Conservation (phyloP, 2,113 vertebrate genomes). For the Platichthys stellatus region DNA sequence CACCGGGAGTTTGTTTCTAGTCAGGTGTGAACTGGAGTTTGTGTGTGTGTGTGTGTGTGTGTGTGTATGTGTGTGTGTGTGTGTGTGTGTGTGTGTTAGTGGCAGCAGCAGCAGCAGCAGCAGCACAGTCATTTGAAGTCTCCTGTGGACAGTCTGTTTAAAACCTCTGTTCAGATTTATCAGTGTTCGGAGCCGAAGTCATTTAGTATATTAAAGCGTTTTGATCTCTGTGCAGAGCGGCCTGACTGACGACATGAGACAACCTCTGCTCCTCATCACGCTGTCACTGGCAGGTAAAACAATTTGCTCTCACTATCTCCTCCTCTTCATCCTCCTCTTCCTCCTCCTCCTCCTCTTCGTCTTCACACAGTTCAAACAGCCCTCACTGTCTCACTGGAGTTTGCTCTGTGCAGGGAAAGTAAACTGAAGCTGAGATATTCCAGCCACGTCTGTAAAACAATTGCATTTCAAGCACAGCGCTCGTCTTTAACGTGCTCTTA, state of each 20-base stretch:
- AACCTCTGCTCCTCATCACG: slow-evolving; percentile 47
- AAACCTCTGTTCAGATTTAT: too few species aligned
- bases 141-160: too few species aligned
- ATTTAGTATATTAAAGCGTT: background rate
- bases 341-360: background rate
- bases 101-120: too few species aligned
- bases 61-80: background rate
- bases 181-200: background rate
- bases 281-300: slow-evolving; percentile 76
- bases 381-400: background rate
- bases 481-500: slow-evolving; percentile 7
- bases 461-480: slow-evolving; percentile 18
- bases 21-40: background rate
- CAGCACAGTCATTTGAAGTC: background rate
- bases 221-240: slow-evolving; percentile 51
- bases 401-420: background rate
- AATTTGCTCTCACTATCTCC: slow-evolving; percentile 6
- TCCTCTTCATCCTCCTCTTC: background rate
- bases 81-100: background rate
- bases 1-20: background rate
- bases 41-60: background rate
- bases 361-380: background rate
- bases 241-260: slow-evolving; percentile 78
- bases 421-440: slow-evolving; percentile 31
- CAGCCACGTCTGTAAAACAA: slow-evolving; percentile 52